Conservation (phyloP, 2,797 vertebrate genomes). For the Channallabes apus region DNA sequence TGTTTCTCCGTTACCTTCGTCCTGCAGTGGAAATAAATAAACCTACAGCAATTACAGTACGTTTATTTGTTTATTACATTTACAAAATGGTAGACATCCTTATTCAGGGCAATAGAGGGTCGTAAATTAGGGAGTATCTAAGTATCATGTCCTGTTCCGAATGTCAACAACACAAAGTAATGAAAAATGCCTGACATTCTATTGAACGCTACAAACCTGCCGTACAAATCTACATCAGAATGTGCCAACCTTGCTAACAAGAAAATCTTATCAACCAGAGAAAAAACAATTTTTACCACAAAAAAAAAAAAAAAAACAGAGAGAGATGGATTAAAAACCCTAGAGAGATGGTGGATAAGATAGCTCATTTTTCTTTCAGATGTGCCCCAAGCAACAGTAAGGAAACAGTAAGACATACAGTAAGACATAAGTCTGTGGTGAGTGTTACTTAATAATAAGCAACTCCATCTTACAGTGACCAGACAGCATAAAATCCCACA, state of each 20-base stretch:
- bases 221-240: not conserved
- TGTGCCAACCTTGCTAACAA: not conserved
- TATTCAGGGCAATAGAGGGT: not conserved
- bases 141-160: not conserved
- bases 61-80: not conserved
- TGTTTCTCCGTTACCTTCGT: not conserved
- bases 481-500: not conserved
- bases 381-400: constrained; percentile 1
- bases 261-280: not conserved
- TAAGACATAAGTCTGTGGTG: not conserved
- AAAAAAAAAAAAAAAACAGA: too few species aligned
- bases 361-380: not conserved
- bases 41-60: not conserved
- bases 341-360: not conserved
- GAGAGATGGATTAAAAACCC: not conserved
- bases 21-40: not conserved
- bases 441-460: constrained; percentile 6
- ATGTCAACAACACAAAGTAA: not conserved
- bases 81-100: not conserved
- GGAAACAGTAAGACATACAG: not conserved
- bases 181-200: not conserved
- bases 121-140: not conserved
- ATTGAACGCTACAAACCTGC: not conserved
- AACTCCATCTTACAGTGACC: not conserved
- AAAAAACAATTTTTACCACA: not conserved